Conservation (phyloP, 2,888 invertebrate species). For the Subacronicta megacephala region DNA sequence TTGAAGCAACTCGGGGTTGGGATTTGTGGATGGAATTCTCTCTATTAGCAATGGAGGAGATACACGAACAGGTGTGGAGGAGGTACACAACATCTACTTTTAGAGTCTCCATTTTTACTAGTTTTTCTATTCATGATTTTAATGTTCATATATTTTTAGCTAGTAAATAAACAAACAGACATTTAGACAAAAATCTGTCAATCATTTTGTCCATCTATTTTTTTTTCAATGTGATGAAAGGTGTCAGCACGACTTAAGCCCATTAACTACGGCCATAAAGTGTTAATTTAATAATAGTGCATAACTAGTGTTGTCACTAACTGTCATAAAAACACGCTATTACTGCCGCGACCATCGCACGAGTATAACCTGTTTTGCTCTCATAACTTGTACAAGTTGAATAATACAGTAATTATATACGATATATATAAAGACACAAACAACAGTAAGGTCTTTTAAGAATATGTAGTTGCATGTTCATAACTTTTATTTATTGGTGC, state of each 20-base stretch:
- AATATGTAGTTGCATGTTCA: no score
- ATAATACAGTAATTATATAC: slow-evolving; percentile 30
- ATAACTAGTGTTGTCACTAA: slow-evolving; percentile 45
- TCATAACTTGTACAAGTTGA: slow-evolving; percentile 21
- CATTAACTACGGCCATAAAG: slow-evolving; percentile 29
- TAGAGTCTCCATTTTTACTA: no score
- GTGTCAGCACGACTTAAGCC: slow-evolving; percentile 28
- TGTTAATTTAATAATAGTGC: slow-evolving; percentile 45
- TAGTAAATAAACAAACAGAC: no score
- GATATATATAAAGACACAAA: slow-evolving; percentile 14
- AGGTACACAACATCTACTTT: no score
- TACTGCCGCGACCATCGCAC: slow-evolving; percentile 13
- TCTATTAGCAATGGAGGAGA: no score
- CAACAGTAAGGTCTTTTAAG: no score
- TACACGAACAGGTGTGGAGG: no score
- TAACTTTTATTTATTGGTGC: no score
- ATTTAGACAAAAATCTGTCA: neutral
- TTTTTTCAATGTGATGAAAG: slow-evolving; percentile 10
- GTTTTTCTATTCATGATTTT: no score
- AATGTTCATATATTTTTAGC: no score
- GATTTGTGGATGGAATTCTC: no score
- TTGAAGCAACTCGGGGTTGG: no score
- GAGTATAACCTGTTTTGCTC: slow-evolving; percentile 38
- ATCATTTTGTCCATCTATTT: neutral
- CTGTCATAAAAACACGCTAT: slow-evolving; percentile 41